Evolutionary conservation across 2,797 vertebrate species (phyloP), one percentile per base, ranked within the genome.

Genomic region (Acrocephalus scirpaceus): DNA sequence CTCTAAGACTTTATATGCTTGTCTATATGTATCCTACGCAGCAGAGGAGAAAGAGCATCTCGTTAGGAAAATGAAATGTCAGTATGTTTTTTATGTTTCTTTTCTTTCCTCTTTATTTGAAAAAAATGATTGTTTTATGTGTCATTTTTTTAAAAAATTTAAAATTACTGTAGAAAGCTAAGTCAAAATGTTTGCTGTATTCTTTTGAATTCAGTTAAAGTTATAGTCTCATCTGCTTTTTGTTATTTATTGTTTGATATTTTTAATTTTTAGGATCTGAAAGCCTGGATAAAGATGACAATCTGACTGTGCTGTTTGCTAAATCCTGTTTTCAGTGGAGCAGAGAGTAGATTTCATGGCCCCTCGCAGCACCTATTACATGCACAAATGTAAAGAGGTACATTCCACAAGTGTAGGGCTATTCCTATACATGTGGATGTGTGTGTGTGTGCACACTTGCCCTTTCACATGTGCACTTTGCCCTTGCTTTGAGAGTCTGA

Each of bases 401-500:
- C 56, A n/a, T 88, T 90, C 78, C 47, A 48, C 25, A 78, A 60
- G 47, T 3, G 4, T 9, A 23, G 36, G 42, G 0, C 0, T 86
- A 42, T 70, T 92, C 42, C 42, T 36, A 1, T 0, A 1, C 34
- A 62, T 0, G 0, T 30, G 65, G 16, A 32, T 29, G 56, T 56
- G 71, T 23, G 57, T 57, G 26, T 26, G 15, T 0, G 0, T 50
- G 64, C 40, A 40, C 76, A 64, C 40, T 75, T 83, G 29, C 36
- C 87, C 47, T 50, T 48, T 73, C 40, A 61, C 10, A 18, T 79
- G 79, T 88, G 91, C 34, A 23, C 65, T 84, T 90, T 81, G 30
- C 32, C 79, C 86, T 95, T 0, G 0, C 80, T 93, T 74, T 80
- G 56, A 36, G 81, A 93, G 30, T 56, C 64, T 94, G 71, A 70